Evolutionary conservation across 2,113 vertebrate species (phyloP).

Genomic region (Prietella phreatophila): DNA sequence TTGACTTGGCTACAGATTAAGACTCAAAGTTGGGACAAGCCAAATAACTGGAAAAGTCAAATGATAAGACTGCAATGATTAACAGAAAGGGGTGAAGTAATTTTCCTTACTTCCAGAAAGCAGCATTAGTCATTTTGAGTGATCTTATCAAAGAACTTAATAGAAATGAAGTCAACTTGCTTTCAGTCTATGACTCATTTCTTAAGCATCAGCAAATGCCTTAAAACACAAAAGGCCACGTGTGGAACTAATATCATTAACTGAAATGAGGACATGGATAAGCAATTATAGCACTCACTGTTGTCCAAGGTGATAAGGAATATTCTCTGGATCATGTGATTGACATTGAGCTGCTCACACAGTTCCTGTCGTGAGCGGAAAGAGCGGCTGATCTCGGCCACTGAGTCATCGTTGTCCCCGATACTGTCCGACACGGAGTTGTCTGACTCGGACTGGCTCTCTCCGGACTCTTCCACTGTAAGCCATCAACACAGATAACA

Average conservation of each 20-base stretch:
- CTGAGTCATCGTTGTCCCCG: slow-evolving; percentile 93
- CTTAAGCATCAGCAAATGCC: background rate
- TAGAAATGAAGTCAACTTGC: background rate
- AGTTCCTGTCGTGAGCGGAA: slow-evolving; percentile 94
- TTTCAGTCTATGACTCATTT: background rate
- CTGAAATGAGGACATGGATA: background rate
- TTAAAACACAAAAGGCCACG: background rate
- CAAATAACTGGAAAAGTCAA: background rate
- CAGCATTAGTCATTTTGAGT: background rate
- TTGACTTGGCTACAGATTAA: background rate
- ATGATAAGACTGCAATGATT: background rate
- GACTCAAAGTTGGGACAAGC: background rate
- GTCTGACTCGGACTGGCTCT: slow-evolving; percentile 92
- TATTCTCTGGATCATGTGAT: slow-evolving; percentile 99
- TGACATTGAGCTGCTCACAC: slow-evolving; percentile 97
- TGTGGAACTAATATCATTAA: background rate
- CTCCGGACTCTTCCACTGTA: slow-evolving; percentile 80
- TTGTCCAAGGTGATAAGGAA: slow-evolving; percentile 98
- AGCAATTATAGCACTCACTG: slow-evolving; percentile 76
- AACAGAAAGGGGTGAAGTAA: slow-evolving; percentile 23
- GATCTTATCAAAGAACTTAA: slow-evolving; percentile 24
- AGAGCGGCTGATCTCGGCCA: slow-evolving; percentile 92
- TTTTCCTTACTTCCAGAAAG: slow-evolving; percentile 27
- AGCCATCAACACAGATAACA: slow-evolving; percentile 17
- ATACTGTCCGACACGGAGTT: slow-evolving; percentile 94